Percentiles rank a stretch among this genome's conserved stretches.
Conservation (phyloP, 2,797 vertebrate species). For the Peromyscus melanophrys region DNA sequence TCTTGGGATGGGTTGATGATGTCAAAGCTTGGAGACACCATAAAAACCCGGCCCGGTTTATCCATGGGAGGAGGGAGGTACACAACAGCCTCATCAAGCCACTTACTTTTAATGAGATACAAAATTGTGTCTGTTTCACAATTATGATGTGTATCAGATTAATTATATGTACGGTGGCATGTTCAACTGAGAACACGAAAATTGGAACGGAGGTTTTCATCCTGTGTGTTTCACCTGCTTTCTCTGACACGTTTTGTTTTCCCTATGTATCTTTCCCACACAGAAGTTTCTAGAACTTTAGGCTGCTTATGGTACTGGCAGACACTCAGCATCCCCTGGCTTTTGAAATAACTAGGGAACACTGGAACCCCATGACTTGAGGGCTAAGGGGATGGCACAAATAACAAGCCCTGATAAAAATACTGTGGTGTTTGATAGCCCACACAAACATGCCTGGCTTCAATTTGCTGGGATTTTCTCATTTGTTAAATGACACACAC, state of each 20-base stretch:
- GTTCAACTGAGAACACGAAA: constrained; percentile 6
- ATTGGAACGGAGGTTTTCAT: constrained; percentile 5
- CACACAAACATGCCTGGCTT: constrained; percentile 77
- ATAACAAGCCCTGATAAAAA: constrained; percentile 70
- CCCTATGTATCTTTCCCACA: not conserved
- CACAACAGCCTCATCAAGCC: not conserved
- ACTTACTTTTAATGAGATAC: constrained; percentile 75
- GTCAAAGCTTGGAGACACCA: not conserved
- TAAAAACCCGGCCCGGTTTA: constrained; percentile 18
- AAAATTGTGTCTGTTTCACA: constrained; percentile 78
- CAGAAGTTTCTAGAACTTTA: constrained; percentile 68
- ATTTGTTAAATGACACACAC: constrained; percentile 80
- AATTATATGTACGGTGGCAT: constrained; percentile 62
- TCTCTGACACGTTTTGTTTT: not conserved
- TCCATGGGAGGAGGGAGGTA: constrained; percentile 13
- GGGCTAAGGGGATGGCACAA: constrained; percentile 62
- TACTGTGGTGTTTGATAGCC: constrained; percentile 66
- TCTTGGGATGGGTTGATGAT: not conserved
- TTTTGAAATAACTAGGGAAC: constrained; percentile 63
- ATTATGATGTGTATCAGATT: constrained; percentile 74
- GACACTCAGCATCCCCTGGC: constrained; percentile 65
- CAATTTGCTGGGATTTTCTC: constrained; percentile 81
- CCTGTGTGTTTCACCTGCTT: not conserved
- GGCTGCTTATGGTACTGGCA: not conserved
- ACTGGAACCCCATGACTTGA: constrained; percentile 59